Evolutionary conservation across 2,797 vertebrate species (phyloP).

Genomic region (Xiphorhynchus erythropygius): DNA sequence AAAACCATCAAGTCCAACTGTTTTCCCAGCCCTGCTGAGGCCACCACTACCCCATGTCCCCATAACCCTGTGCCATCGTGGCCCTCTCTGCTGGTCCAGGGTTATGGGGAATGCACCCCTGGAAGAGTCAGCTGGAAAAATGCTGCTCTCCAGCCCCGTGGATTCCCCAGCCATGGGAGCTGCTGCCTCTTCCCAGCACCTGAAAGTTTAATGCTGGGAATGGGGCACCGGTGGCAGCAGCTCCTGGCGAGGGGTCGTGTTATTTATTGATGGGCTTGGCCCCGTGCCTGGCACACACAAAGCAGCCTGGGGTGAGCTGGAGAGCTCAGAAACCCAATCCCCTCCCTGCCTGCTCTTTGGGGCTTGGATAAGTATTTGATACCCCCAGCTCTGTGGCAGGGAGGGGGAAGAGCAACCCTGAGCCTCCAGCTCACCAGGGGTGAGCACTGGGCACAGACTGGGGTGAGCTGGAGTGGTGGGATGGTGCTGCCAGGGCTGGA

Average conservation of each 20-base stretch:
- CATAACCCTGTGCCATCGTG: background rate
- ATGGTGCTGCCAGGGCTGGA: background rate
- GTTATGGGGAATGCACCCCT: background rate
- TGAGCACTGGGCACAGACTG: background rate
- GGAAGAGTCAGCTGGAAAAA: background rate
- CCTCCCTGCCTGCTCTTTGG: background rate
- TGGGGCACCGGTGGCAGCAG: background rate
- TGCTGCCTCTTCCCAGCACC: background rate
- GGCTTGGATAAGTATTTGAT: slow-evolving; percentile 78
- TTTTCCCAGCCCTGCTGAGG: background rate
- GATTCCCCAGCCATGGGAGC: background rate
- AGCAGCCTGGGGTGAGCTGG: slow-evolving; percentile 26
- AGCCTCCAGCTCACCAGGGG: accelerated
- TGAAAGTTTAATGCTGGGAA: background rate
- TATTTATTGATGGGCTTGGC: slow-evolving; percentile 64
- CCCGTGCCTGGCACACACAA: background rate
- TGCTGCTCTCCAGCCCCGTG: accelerated
- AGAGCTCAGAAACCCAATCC: slow-evolving; percentile 59
- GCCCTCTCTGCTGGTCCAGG: accelerated
- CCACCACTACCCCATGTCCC: background rate
- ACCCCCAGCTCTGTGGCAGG: background rate
- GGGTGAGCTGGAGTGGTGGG: background rate
- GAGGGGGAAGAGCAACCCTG: background rate
- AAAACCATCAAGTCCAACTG: accelerated
- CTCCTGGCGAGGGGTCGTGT: background rate